Evolutionary conservation across 2,113 vertebrate genomes (phyloP).

Genomic region (Spilogale gracilis): DNA sequence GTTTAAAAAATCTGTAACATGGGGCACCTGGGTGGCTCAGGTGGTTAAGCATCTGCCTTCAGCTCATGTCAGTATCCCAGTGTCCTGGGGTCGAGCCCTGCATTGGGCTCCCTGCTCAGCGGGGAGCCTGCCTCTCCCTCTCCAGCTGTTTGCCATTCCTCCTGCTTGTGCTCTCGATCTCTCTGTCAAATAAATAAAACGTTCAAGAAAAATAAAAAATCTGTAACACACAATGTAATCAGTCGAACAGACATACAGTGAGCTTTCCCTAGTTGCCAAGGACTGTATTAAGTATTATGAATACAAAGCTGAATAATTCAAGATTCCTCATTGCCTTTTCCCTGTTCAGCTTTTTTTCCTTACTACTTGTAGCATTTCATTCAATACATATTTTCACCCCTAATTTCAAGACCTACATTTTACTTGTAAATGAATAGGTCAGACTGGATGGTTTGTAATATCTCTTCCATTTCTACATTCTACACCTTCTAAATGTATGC

Average conservation of each 20-base stretch:
- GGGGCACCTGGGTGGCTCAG: neutral
- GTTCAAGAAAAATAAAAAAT: neutral
- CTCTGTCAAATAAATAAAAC: neutral
- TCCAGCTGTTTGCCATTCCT: neutral
- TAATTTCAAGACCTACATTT: neutral
- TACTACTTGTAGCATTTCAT: conserved; percentile 39
- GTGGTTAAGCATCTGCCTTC: neutral
- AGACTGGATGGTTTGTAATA: neutral
- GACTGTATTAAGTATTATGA: neutral
- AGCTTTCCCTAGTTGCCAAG: neutral
- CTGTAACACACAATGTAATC: neutral
- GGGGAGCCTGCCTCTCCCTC: too few species aligned
- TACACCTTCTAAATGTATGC: neutral
- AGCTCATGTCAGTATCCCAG: neutral
- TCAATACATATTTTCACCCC: neutral
- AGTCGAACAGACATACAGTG: neutral
- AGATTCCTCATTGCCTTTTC: neutral
- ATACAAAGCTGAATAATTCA: neutral
- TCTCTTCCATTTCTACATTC: neutral
- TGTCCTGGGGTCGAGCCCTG: neutral
- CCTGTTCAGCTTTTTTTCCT: neutral
- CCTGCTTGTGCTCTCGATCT: neutral
- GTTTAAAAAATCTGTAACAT: neutral
- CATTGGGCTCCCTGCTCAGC: neutral
- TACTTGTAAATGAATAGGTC: neutral